These are phyloP conservation scores for Heterohyrax brucei DNA, from an alignment of 2,797 vertebrate genomes.

Conservation along the genomic window DNA sequence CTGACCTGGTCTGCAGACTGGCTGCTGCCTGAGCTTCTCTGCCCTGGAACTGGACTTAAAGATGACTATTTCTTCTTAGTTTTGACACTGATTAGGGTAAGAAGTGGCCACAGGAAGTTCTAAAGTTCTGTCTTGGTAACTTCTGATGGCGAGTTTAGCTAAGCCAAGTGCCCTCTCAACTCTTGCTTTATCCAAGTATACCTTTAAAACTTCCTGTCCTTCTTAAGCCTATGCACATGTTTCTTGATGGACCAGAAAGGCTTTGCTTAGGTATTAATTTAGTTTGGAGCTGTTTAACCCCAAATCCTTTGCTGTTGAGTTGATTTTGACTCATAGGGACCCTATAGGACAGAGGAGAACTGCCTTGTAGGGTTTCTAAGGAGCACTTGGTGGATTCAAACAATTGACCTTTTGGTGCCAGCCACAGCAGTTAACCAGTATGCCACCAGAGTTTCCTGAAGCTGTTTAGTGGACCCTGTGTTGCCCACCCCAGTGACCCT, in stretches of 20 bases:
- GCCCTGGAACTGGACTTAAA: neutral
- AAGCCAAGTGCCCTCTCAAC: neutral
- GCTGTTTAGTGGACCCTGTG: too few species aligned
- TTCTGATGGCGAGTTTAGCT: neutral
- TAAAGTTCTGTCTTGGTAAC: conserved; percentile 16
- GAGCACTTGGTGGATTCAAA: too few species aligned
- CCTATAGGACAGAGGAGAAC: too few species aligned
- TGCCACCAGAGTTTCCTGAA: too few species aligned
- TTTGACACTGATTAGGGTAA: neutral
- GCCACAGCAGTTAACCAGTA: too few species aligned
- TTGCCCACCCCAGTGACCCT: too few species aligned
- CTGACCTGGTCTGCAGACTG: neutral
- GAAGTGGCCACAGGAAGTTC: conserved; percentile 5
- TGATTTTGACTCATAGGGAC: neutral
- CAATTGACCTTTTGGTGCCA: too few species aligned
- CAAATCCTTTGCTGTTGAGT: neutral
- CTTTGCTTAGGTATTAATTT: conserved; percentile 45
- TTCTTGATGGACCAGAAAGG: neutral
- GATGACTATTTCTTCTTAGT: neutral
- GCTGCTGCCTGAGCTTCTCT: neutral
- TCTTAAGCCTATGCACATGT: too few species aligned
- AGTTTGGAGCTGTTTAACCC: neutral
- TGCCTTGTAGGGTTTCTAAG: too few species aligned
- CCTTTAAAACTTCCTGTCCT: neutral
- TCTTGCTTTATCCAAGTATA: neutral